Evolutionary conservation across 2,113 vertebrate genomes (phyloP), one percentile per base, ranked within the genome.

Genomic region (Phalacrocorax brasilianus): DNA sequence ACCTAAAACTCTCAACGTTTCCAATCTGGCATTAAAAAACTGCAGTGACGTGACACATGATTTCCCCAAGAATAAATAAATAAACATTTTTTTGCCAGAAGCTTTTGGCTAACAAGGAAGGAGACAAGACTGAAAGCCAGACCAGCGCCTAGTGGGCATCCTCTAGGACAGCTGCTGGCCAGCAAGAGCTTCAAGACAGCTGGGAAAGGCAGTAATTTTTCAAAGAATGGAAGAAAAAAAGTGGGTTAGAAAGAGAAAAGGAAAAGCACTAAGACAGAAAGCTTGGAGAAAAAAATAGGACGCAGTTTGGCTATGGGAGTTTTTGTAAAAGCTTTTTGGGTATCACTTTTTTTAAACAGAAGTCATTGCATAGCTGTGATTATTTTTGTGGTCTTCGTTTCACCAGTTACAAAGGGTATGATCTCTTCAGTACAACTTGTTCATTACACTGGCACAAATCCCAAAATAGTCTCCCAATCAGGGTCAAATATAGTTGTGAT

Each of bases 401-500:
- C 53, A 73, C 26, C 38, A 84, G 11, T 72, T 71, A 86, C 16
- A 90, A 94, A 76, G 62, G 33, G 19, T 85, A 77, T 77, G 72
- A 75, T 93, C 88, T 71, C 66, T 77, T 93, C 42, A 59, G 93
- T 65, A 95, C 75, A 91, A 95, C 52, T 89, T 91, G 91, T 85
- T 91, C 89, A 85, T 47, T 91, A 71, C 74, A 50, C 77, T 45
- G 32, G 58, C 80, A 59, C n/a, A 62, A 49, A 58, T 97, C 86
- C 87, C 72, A 87, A 96, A 97, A 97, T 91, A 97, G 87, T 27
- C 44, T 85, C 35, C 74, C 66, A 93, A 38, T 94, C 78, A 96
- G 84, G 63, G 91, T 89, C 88, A 96, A 91, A 93, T 77, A 93
- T 32, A 95, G 79, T 65, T 85, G 91, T 90, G 91, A 97, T 94